A percentile compares a stretch with the other conserved stretches of the same genome.
Evolutionary conservation across 2,113 vertebrate genomes (phyloP).

Genomic region (Solenodon paradoxus): DNA sequence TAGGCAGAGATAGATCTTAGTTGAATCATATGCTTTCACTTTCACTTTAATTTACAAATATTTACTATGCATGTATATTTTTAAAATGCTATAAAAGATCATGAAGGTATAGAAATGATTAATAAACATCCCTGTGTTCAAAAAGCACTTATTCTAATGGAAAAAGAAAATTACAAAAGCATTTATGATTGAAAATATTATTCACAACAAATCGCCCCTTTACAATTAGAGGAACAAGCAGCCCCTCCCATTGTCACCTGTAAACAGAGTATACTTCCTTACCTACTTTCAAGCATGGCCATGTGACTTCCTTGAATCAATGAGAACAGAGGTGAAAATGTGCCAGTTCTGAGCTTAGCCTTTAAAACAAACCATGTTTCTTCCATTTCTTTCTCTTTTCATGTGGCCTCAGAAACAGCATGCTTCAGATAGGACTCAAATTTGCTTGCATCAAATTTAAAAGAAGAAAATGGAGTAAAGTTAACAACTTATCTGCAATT

Average conservation of each 20-base stretch:
- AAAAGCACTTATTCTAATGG: not conserved
- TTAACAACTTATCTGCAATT: not conserved
- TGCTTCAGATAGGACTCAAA: no score
- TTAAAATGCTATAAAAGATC: not conserved
- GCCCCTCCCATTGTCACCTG: rapidly evolving
- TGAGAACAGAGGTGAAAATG: not conserved
- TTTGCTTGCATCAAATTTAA: no score
- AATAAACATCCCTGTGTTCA: not conserved
- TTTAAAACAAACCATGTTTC: not conserved
- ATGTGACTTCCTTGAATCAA: not conserved
- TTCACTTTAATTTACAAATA: not conserved
- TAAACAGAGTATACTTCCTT: rapidly evolving
- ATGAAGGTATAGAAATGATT: not conserved
- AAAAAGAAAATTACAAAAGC: not conserved
- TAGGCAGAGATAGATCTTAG: not conserved
- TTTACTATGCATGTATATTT: not conserved
- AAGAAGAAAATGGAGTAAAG: not conserved
- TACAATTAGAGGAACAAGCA: not conserved
- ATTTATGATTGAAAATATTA: not conserved
- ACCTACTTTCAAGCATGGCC: not conserved
- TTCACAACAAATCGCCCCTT: not conserved
- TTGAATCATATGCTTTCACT: not conserved
- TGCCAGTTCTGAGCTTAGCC: not conserved
- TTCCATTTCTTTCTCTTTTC: not conserved
- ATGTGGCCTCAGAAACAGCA: not conserved